phyloP scores from a whole-genome alignment of 2,888 invertebrate species.

The Anoplius nigerrimus region DNA sequence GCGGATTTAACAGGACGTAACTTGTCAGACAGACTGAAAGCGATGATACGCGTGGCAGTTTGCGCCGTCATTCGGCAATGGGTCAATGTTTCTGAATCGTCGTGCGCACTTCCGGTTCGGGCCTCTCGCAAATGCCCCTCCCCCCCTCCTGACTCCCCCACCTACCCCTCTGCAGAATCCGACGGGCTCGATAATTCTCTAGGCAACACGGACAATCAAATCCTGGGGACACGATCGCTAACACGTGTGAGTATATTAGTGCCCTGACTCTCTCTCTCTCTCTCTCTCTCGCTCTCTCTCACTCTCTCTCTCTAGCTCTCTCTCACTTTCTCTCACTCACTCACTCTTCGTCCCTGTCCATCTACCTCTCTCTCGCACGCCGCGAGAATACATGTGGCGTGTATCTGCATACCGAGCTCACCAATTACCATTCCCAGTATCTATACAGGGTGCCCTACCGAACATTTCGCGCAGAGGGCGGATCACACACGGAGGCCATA shows the following conservation, averaged over 20 bases:
- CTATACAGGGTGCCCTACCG: constrained; percentile 50
- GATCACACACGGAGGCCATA: constrained; percentile 53
- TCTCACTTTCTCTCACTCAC: too few relatives aligned
- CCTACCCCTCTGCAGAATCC: constrained; percentile 39
- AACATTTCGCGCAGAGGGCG: constrained; percentile 51
- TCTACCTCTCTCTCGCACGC: constrained; percentile 27
- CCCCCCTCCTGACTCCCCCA: too few relatives aligned
- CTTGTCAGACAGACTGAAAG: constrained; percentile 2
- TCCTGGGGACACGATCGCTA: constrained; percentile 69
- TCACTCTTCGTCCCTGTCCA: neutral
- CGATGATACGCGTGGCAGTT: neutral
- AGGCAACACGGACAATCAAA: constrained; percentile 69
- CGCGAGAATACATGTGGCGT: constrained; percentile 63
- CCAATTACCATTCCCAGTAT: constrained; percentile 65
- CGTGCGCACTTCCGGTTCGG: constrained; percentile 47
- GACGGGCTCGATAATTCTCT: constrained; percentile 67
- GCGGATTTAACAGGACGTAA: constrained; percentile 27
- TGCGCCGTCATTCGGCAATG: constrained; percentile 28
- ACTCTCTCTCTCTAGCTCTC: too few relatives aligned
- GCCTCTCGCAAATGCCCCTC: constrained; percentile 50
- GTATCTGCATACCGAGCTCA: constrained; percentile 67
- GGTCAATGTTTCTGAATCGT: constrained; percentile 51
- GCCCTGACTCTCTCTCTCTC: too few relatives aligned
- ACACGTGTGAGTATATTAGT: constrained; percentile 69
- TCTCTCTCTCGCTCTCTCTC: too few relatives aligned